A percentile compares a stretch with the other conserved stretches of the same genome.
Conservation (phyloP, 1,140 invertebrate genomes). For the Dreissena rostriformis region DNA sequence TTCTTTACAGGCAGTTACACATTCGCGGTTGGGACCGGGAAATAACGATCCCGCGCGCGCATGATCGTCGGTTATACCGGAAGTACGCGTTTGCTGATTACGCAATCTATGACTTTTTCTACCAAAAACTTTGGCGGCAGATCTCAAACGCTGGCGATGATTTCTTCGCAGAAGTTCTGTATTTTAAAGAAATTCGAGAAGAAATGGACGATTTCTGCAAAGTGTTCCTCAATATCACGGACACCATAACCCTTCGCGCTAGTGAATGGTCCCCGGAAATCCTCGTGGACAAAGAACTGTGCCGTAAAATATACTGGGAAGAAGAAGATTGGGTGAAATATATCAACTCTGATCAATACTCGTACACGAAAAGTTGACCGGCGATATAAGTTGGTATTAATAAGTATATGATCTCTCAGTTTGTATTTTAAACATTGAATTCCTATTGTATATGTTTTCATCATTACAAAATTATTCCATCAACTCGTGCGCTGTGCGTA, state of each 20-base stretch:
- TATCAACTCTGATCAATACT: no score
- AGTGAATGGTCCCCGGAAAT: not conserved
- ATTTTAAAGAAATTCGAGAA: conserved; percentile 55
- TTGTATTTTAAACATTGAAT: no score
- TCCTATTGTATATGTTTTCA: no score
- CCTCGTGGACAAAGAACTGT: conserved; percentile 17
- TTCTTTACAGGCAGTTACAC: conserved; percentile 71
- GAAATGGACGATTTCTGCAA: conserved; percentile 54
- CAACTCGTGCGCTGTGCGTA: no score
- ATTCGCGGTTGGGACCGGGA: conserved; percentile 13
- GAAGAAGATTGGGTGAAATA: no score
- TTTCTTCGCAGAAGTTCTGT: conserved; percentile 48
- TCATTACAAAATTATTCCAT: no score
- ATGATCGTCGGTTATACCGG: conserved; percentile 45
- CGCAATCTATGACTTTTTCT: conserved; percentile 58
- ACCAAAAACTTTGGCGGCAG: conserved; percentile 44
- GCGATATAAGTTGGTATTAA: no score
- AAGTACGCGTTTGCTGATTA: conserved; percentile 57
- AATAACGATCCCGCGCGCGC: not conserved
- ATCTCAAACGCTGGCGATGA: conserved; percentile 39
- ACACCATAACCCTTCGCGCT: not conserved
- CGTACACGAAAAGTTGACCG: no score
- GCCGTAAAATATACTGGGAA: no score
- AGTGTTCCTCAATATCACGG: no score
- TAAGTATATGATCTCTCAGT: no score